phyloP scores from a whole-genome alignment of 2,113 vertebrate species.

The Hemiprocne comata region DNA sequence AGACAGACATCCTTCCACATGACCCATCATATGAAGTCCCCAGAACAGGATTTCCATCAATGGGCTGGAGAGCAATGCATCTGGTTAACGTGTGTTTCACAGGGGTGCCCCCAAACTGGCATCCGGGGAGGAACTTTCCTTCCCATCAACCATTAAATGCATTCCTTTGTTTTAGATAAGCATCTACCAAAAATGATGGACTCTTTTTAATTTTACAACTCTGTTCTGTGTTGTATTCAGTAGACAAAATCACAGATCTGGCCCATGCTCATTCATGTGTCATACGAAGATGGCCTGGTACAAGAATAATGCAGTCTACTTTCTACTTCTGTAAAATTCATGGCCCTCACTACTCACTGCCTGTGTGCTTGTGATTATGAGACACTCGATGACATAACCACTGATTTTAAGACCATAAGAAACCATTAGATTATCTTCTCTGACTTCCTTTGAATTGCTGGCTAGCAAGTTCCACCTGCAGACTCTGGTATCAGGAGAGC shows the following conservation, averaged over 20 bases:
- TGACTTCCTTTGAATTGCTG: neutral
- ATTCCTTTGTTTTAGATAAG: neutral
- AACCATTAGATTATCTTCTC: neutral
- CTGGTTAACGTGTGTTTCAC: neutral
- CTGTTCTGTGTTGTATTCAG: neutral
- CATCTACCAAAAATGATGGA: neutral
- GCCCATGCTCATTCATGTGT: neutral
- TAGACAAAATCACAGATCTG: neutral
- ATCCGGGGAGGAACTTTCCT: neutral
- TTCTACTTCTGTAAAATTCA: neutral
- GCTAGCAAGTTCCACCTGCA: neutral
- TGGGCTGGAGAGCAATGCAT: neutral
- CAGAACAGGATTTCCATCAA: neutral
- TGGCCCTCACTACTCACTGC: neutral
- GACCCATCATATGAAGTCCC: neutral
- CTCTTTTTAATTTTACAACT: accelerated
- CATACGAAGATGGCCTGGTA: neutral
- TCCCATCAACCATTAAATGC: neutral
- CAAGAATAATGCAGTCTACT: neutral
- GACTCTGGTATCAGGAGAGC: neutral
- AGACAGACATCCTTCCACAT: neutral
- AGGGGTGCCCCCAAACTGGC: neutral
- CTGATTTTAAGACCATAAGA: neutral
- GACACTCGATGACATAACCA: neutral
- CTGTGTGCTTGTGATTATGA: accelerated